Base-by-base conservation (phyloP, 2,797 vertebrate species). In the Coracias cyanogaster region DNA sequence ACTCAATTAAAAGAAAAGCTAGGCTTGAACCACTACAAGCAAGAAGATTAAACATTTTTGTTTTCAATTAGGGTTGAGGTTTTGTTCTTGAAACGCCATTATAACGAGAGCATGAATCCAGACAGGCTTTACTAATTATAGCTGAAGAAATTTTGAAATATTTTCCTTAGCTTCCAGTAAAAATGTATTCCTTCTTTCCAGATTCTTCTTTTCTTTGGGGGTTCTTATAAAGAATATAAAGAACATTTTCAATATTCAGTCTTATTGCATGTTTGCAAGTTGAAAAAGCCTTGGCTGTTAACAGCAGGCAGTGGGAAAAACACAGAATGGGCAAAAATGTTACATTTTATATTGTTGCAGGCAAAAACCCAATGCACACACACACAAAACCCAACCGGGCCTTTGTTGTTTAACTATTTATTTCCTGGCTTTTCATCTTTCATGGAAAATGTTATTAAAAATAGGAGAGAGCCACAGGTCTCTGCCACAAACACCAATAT, bases 351-450 rank as follows among this genome's bases (percentile, higher is more conserved):
- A 9, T 26, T 10, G 9, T 12, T 83, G 37, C 41, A 37, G 43
- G 33, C 26, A 89, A 88, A 90, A 90, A 1, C 0, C 22, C 13
- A 69, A 35, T 37, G 37, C 11, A 45, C 12, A 45, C 4, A 31
- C 17, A n/a, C 3, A 8, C 26, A 61, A 8, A 26, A 0, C 2
- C 24, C 43, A 37, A 3, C 1, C 0, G 5, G 6, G 3, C 12
- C 25, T 22, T 70, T 69, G 37, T 22, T 78, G 8, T 52, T 83
- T 61, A 71, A 81, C 45, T 71, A 3, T 39, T 77, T 73, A 6
- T 65, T 37, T 78, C 15, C 41, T 71, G 1, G 0, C 1, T 84
- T 82, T 79, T 74, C 24, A 6, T 49, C 41, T 70, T 39, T 15
- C 6, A 13, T 9, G 9, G 48, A 26, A 73, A 93, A 81, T 33